Base-by-base conservation (phyloP, 2,888 invertebrate species). In the Lepidocyrtinus sp. region DNA sequence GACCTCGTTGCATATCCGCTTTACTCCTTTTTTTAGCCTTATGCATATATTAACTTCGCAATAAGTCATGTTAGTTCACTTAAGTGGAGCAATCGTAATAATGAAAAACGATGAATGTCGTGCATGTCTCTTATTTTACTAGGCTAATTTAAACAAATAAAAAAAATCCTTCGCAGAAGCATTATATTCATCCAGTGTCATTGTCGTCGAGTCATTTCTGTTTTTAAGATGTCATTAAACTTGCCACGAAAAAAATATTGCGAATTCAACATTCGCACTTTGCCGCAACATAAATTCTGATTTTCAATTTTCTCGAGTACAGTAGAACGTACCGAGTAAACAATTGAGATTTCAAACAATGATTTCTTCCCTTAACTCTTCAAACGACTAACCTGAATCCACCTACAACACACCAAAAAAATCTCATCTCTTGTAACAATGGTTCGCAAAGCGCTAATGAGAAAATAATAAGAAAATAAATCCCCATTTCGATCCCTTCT, bases 11-110 rank as follows among this genome's bases (percentile, higher is more conserved):
- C 36, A 36, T 12, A 36, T 36, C 36, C 36, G 36, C 12, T 36
- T 5, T 45, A 64, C 55, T n/a, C 3, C 55, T 24, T 68, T 24
- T 50, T 25, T 24, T 24, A 17, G 19, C 63, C 45, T 21, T 67
- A 36, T 25, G 45, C 36, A 36, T 36, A 15, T 67, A 22, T 25
- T 71, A 61, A 61, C 27, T 27, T 61, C 17, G 36, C 61, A 22
- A 59, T 36, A 27, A 71, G n/a, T 25, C 26, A 50, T 26, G 19
- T 55, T 69, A 24, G 21, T 69, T 69, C 50, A 55, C 55, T 55
- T 71, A 71, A 71, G 70, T 71, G 61, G 70, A 71, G 70, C 70
- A 25, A 26, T 69, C 25, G 45, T 55, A 67, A 61, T 15, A 19
- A 27, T 61, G 59, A 24, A 71, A 27, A n/a, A n/a, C n/a, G n/a